A percentile compares a stretch with the other conserved stretches of the same genome.
phyloP scores from a whole-genome alignment of 2,888 invertebrate species.

The Oxycera nigricornis region DNA sequence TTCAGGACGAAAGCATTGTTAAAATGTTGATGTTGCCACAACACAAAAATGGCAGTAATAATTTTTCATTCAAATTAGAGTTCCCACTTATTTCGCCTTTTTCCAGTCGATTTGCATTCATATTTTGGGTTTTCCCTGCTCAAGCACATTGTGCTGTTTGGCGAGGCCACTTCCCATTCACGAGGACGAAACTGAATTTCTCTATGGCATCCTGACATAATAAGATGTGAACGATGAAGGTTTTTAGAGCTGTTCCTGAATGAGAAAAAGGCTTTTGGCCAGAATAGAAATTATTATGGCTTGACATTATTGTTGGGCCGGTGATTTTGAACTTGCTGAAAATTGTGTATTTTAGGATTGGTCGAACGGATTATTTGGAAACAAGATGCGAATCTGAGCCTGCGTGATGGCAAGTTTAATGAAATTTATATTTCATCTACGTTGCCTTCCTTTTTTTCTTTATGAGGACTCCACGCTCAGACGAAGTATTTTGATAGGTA shows the following conservation, averaged over 20 bases:
- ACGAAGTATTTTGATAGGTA: too few relatives aligned
- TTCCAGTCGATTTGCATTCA: constrained; percentile 37
- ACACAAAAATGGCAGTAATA: constrained; percentile 21
- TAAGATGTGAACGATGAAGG: not conserved
- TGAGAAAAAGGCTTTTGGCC: not conserved
- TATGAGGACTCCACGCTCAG: too few relatives aligned
- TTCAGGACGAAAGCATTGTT: not conserved
- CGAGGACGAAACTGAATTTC: not conserved
- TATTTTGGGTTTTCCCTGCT: constrained; percentile 8
- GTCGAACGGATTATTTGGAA: not conserved
- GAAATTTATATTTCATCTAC: too few relatives aligned
- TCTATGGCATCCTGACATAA: not conserved
- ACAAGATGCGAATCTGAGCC: constrained; percentile 18
- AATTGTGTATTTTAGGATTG: not conserved
- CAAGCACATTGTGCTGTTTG: not conserved
- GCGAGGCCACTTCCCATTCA: not conserved
- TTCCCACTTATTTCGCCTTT: constrained; percentile 37
- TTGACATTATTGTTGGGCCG: constrained; percentile 26
- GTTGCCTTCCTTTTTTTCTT: too few relatives aligned
- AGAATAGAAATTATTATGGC: constrained; percentile 27
- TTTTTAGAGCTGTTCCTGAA: not conserved
- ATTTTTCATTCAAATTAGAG: constrained; percentile 35
- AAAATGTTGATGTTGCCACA: not conserved
- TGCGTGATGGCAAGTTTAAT: constrained; percentile 17
- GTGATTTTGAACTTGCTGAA: constrained; percentile 17